A percentile compares a stretch with the other conserved stretches of the same genome.
Conservation (phyloP, 1,140 invertebrate genomes). For the Philopotamus ludificatus region DNA sequence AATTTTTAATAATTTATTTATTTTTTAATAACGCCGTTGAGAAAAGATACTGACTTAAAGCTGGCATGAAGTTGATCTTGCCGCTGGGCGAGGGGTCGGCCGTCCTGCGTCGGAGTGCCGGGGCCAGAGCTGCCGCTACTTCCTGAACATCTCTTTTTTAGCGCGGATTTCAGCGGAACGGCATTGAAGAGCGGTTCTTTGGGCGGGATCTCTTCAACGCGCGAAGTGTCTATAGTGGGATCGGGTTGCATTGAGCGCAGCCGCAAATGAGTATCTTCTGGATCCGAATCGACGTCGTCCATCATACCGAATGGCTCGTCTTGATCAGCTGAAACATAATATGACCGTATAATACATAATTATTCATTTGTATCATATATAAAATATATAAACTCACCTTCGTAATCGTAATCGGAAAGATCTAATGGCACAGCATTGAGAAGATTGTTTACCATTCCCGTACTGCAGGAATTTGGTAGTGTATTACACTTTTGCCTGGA, state of each 20-base stretch:
- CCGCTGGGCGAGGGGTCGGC: slow-evolving; percentile 55
- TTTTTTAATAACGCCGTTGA: no score
- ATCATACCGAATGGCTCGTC: slow-evolving; percentile 36
- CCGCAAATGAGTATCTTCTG: slow-evolving; percentile 61
- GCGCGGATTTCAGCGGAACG: slow-evolving; percentile 85
- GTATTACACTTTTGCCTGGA: slow-evolving; percentile 18
- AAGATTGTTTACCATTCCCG: slow-evolving; percentile 11
- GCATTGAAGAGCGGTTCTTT: slow-evolving; percentile 86
- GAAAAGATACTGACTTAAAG: slow-evolving; percentile 59
- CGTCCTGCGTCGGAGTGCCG: slow-evolving; percentile 73
- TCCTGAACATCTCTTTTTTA: slow-evolving; percentile 74
- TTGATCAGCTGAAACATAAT: slow-evolving; percentile 32
- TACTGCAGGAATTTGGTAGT: background rate
- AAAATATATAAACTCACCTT: slow-evolving; percentile 54
- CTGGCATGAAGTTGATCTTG: slow-evolving; percentile 65
- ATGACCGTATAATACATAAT: no score
- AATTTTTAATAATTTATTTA: no score
- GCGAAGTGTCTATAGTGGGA: slow-evolving; percentile 71
- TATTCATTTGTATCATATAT: background rate
- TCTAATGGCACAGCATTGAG: slow-evolving; percentile 44
- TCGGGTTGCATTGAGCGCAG: slow-evolving; percentile 60
- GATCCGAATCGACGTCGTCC: slow-evolving; percentile 47
- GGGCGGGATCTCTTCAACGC: slow-evolving; percentile 85
- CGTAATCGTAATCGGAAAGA: slow-evolving; percentile 62
- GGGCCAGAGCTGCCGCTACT: slow-evolving; percentile 62